Conservation (phyloP, 2,113 vertebrate species). For the Hypomesus transpacificus region DNA sequence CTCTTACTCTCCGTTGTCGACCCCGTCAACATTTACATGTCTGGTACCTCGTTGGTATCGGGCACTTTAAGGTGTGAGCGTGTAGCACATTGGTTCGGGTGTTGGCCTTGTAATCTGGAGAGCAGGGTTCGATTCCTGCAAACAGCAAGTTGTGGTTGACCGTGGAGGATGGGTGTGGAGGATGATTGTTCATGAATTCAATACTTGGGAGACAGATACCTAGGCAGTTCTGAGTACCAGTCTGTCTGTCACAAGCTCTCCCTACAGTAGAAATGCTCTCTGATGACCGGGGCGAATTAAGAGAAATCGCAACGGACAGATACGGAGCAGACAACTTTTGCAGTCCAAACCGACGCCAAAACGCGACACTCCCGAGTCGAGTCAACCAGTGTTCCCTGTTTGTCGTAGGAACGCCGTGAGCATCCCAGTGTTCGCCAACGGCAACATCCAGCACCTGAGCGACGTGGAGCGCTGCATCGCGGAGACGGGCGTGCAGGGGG, state of each 20-base stretch:
- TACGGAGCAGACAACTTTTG: constrained; percentile 86
- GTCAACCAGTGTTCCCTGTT: neutral
- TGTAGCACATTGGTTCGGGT: too few species aligned
- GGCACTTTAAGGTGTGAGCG: too few species aligned
- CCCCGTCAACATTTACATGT: too few species aligned
- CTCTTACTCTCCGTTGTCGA: neutral
- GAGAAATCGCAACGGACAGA: constrained; percentile 99
- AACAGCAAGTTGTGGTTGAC: too few species aligned
- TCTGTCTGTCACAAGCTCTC: constrained; percentile 82
- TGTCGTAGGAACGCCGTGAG: constrained; percentile 79
- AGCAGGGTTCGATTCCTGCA: too few species aligned
- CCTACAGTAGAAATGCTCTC: constrained; percentile 87
- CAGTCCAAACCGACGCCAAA: neutral
- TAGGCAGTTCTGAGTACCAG: constrained; percentile 74
- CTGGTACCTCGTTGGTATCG: too few species aligned
- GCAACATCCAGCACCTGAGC: constrained; percentile 89
- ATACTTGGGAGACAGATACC: constrained; percentile 84
- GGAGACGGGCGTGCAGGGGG: constrained; percentile 89
- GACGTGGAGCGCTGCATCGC: constrained; percentile 89
- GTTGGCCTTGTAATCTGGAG: too few species aligned
- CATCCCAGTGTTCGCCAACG: constrained; percentile 96
- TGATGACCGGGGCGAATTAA: constrained; percentile 96
- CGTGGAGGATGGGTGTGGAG: too few species aligned
- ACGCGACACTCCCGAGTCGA: too few species aligned
- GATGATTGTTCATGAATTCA: neutral